Percentiles rank a stretch among this genome's conserved stretches.
Evolutionary conservation across 1,140 invertebrate species (phyloP).

Genomic region (Leptopilina boulardi): DNA sequence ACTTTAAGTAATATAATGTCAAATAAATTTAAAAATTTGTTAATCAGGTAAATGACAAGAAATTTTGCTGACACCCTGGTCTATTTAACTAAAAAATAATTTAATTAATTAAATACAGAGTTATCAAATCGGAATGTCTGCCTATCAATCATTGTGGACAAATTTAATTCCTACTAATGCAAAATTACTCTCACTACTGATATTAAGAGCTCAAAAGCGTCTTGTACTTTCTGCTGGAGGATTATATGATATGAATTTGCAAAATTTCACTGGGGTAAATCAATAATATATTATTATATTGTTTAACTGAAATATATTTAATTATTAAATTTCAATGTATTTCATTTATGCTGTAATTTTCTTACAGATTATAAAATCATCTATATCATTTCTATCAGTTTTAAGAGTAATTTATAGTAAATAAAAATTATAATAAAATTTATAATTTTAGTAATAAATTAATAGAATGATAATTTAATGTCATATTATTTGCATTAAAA

Average conservation of each 20-base stretch:
- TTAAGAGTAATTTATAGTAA: slow-evolving; percentile 11
- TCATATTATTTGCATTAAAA: neutral
- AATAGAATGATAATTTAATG: neutral
- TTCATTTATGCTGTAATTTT: neutral
- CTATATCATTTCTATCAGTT: neutral
- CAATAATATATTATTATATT: neutral
- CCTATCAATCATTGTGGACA: slow-evolving; percentile 11
- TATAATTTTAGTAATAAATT: too few relatives aligned
- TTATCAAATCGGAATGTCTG: neutral
- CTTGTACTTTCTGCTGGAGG: neutral
- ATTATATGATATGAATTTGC: neutral
- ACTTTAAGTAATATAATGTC: too few relatives aligned
- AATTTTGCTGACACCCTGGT: too few relatives aligned
- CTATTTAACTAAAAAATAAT: too few relatives aligned
- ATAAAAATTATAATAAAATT: neutral
- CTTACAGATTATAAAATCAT: slow-evolving; percentile 10
- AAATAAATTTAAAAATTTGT: neutral
- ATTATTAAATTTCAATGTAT: neutral
- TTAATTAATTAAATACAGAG: neutral
- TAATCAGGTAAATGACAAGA: too few relatives aligned
- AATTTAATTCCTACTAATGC: neutral
- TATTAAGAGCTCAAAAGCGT: slow-evolving; percentile 2
- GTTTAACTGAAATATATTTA: neutral
- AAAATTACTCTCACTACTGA: neutral
- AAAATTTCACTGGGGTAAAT: neutral